Base-by-base conservation (phyloP, 1,140 invertebrate genomes). In the Laodelphax striatellus region DNA sequence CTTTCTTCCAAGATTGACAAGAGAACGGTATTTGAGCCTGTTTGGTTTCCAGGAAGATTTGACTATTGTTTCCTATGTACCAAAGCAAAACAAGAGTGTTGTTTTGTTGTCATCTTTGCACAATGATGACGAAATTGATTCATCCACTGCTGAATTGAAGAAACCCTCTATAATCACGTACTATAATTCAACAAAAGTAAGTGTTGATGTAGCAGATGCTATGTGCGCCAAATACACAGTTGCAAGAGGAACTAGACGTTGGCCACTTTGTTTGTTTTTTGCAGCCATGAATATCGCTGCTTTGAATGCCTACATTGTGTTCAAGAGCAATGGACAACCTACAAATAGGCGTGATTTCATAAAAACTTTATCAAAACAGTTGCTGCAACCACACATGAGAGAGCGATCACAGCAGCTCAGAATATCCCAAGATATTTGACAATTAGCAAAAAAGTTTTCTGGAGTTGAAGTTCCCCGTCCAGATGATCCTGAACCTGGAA, bases 181-280 rank as follows among this genome's bases (percentile, higher is more conserved):
- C 60, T 73, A 75, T 50, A 70, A 76, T 58, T 13, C 13, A 17
- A 71, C 69, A 10, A 75, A 75, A 66, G 66, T 62, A 16, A 69
- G 68, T 24, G 71, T 75, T 0, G 74, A 73, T 61, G 62, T 57
- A 10, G 61, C 70, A 13, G 70, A 73, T 63, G 53, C 71, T 56
- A 57, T 69, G 56, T 60, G 56, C 50, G 61, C 60, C 2, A 44
- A 24, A 5, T 70, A 68, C 54, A 61, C 55, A 21, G 44, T 52
- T 34, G 19, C 55, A 13, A 17, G 70, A 52, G 62, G 24, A n/a
- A 66, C 55, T 5, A 52, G 52, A 6, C 57, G 68, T 13, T 70
- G 68, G 69, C 69, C 70, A 34, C 21, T 72, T 42, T 24, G 17
- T 6, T 16, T 41, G 19, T 63, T 60, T 43, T 72, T n/a, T n/a